These are phyloP conservation scores for Chelonus insularis DNA, from an alignment of 1,140 invertebrate species.

Conservation along the genomic window DNA sequence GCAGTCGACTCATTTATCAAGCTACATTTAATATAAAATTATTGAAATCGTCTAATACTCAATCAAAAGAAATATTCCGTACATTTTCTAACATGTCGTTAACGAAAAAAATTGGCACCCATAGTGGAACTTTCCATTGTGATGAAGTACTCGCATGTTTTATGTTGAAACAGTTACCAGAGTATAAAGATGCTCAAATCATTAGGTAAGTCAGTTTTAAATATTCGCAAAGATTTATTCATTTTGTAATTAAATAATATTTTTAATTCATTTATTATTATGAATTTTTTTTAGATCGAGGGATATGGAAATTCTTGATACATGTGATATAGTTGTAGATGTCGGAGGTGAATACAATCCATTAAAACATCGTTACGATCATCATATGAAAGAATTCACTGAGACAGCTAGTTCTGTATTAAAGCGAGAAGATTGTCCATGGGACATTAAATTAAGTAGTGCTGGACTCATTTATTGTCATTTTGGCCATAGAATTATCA, in stretches of 20 bases:
- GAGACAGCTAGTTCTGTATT: constrained; percentile 67
- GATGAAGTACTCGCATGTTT: constrained; percentile 94
- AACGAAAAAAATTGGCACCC: constrained; percentile 79
- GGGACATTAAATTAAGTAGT: constrained; percentile 82
- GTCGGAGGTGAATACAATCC: constrained; percentile 91
- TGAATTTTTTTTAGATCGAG: constrained; percentile 57
- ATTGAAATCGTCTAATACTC: too few relatives aligned
- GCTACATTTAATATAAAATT: too few relatives aligned
- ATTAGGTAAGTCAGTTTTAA: constrained; percentile 65
- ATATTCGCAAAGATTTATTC: neutral
- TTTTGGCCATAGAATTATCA: constrained; percentile 84
- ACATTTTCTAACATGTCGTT: too few relatives aligned
- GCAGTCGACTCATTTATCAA: too few relatives aligned
- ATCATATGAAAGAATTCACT: constrained; percentile 87
- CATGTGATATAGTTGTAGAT: constrained; percentile 95
- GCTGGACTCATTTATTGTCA: constrained; percentile 93
- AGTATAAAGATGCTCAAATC: constrained; percentile 82
- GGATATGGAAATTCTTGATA: constrained; percentile 68
- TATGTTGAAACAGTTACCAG: constrained; percentile 81
- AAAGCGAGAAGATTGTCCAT: constrained; percentile 58
- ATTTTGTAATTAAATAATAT: neutral
- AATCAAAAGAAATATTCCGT: too few relatives aligned
- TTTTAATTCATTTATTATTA: constrained; percentile 40
- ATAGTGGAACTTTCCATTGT: constrained; percentile 87
- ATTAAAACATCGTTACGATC: constrained; percentile 81